Base-by-base conservation (phyloP, 2,888 invertebrate species). In the Exephanes ischioxanthus region DNA sequence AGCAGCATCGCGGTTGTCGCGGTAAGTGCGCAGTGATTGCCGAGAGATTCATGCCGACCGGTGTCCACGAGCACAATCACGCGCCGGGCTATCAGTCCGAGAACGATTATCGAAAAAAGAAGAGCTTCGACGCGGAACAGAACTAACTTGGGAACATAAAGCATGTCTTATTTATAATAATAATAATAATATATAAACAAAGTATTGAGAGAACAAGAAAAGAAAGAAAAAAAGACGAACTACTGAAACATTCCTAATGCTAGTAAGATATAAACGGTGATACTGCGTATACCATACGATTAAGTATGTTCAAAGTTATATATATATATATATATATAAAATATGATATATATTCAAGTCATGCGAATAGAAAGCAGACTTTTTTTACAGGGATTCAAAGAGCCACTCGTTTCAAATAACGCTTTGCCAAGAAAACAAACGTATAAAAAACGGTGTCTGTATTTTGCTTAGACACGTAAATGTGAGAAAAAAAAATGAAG, bases 21-120 rank as follows among this genome's bases (percentile, higher is more conserved):
- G 92, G 92, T 73, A 92, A 92, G 87, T 92, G 92, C 67, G 92
- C 92, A 1, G 92, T 92, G 26, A 92, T 92, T 30, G 91, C 92
- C 4, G 92, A 92, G 63, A 89, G 90, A 48, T 92, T 92, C 63
- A 92, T 92, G 92, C 92, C 92, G 2, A 92, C 92, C 4, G 92
- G 91, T 22, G 92, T 92, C n/a, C 88, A 87, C 45, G 90, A 92
- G 53, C 92, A 92, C 73, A 92, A 92, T 88, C 92, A 92, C 88
- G 88, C 89, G 14, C 92, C 92, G 37, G 91, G 91, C 58, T 92
- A 92, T 84, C 90, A 91, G 67, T 91, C 92, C 0, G 92, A 92
- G 68, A 87, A 90, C n/a, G 89, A 91, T 84, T 92, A 91, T 37
- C 87, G 88, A 48, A 91, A 91, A 78, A 92, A 92, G 53, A 91